A percentile compares a stretch with the other conserved stretches of the same genome.
Conservation (phyloP, 2,797 vertebrate genomes). For the Coregonus sp. region DNA sequence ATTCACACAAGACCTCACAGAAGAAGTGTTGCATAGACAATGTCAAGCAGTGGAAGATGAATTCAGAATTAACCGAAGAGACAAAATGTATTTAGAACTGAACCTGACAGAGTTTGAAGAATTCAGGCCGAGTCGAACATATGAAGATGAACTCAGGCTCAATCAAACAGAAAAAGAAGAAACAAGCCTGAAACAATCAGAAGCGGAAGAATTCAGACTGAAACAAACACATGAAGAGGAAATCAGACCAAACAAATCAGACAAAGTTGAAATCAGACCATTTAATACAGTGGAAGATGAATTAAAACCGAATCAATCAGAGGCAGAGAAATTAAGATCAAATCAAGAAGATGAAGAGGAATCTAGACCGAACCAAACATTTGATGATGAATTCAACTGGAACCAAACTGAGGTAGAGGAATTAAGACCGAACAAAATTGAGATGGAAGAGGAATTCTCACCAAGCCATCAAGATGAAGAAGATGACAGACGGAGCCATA, state of each 20-base stretch:
- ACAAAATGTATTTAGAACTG: background rate
- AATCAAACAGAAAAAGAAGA: background rate
- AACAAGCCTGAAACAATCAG: background rate
- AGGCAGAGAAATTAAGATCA: constrained; percentile 12
- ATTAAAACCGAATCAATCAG: constrained; percentile 23
- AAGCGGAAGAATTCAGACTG: constrained; percentile 1
- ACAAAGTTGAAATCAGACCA: constrained; percentile 14
- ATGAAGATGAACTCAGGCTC: constrained; percentile 3
- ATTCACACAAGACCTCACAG: background rate
- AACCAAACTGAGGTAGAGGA: constrained; percentile 9
- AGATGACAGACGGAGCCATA: background rate
- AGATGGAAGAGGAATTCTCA: background rate
- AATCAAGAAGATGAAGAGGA: constrained; percentile 14
- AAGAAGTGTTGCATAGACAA: constrained; percentile 42
- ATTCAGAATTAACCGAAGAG: background rate
- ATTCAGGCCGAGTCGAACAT: constrained; percentile 27
- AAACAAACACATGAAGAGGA: constrained; percentile 22
- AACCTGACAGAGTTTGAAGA: constrained; percentile 8
- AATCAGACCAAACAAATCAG: constrained; percentile 27
- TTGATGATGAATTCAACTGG: constrained; percentile 11
- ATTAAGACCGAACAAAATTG: constrained; percentile 3
- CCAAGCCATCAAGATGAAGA: background rate
- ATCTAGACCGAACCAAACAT: constrained; percentile 7
- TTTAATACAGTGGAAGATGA: background rate
- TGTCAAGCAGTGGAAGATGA: constrained; percentile 9